Evolutionary conservation across 2,888 invertebrate genomes (phyloP), one percentile per base, ranked within the genome.

Genomic region (Lithosia quadra): DNA sequence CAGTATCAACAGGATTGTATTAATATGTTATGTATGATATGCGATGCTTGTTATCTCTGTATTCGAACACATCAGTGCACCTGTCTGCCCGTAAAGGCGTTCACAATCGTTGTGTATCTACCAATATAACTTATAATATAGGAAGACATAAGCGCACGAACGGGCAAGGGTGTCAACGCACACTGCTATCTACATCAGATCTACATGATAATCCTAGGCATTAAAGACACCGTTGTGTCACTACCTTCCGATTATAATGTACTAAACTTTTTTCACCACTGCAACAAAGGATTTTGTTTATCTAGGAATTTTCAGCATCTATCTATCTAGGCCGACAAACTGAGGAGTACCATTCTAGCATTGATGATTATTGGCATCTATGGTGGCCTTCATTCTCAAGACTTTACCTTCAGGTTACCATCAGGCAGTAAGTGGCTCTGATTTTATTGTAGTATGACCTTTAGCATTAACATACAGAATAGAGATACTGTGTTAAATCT

Each of bases 21-120:
- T 43, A 43, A 33, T 33, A 49, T 34, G 7, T 49, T 49, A 65
- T 24, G 43, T 33, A 58, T 58, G 43, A 33, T n/a, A 49, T 58
- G 49, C 49, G 24, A 33, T 33, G 55, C 43, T 62, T 66, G 66
- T 66, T 66, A 66, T 61, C 36, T 66, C 55, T 24, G 36, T 53
- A 61, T 56, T 55, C 55, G 36, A 60, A 36, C 36, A 24, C 60
- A 66, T 53, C 63, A 63, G 43, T 68, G 57, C 63, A 59, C 53
- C 49, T 33, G 24, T 28, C 28, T 49, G 28, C 49, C 28, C 43
- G n/a, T 43, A 43, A 61, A 61, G 21, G 24, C n/a, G 43, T 49
- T 24, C 43, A 28, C 43, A 28, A 43, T 28, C 15, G 28, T 49
- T 3, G 15, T n/a, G n/a, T 62, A 24, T n/a, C 22, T n/a, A 10